A percentile compares a stretch with the other conserved stretches of the same genome.
Evolutionary conservation across 2,113 vertebrate genomes (phyloP).

Genomic region (Peucedramus taeniatus): DNA sequence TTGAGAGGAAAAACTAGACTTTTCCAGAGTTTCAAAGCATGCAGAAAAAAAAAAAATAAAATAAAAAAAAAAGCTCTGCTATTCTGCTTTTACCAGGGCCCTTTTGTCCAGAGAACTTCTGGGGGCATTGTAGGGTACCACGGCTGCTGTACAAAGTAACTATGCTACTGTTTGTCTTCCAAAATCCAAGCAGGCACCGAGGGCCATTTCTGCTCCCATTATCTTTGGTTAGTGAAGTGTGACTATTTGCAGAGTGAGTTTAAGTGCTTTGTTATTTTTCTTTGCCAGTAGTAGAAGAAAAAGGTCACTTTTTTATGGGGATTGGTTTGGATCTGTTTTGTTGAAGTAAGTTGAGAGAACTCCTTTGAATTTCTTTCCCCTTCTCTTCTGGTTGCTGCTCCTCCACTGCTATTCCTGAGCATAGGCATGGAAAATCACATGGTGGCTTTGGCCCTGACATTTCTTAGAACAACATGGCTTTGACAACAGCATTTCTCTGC

Average conservation of each 20-base stretch:
- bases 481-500: background rate
- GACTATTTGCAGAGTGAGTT: background rate
- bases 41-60: no score
- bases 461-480: background rate
- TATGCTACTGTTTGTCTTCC: background rate
- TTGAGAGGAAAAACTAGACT: background rate
- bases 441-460: background rate
- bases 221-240: constrained; percentile 25
- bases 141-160: background rate
- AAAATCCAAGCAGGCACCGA: fast-evolving
- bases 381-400: background rate
- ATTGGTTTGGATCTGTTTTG: background rate
- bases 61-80: background rate
- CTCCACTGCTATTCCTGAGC: background rate
- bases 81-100: background rate
- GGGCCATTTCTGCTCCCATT: background rate
- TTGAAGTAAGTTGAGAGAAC: background rate
- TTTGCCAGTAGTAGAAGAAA: background rate
- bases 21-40: background rate
- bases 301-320: background rate
- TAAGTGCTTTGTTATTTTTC: background rate
- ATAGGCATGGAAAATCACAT: background rate
- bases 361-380: background rate
- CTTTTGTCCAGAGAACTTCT: background rate
- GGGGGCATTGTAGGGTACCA: background rate